Percentiles rank a stretch among this genome's conserved stretches.
phyloP scores from a whole-genome alignment of 1,140 invertebrate species.

The Trichogramma pretiosum region DNA sequence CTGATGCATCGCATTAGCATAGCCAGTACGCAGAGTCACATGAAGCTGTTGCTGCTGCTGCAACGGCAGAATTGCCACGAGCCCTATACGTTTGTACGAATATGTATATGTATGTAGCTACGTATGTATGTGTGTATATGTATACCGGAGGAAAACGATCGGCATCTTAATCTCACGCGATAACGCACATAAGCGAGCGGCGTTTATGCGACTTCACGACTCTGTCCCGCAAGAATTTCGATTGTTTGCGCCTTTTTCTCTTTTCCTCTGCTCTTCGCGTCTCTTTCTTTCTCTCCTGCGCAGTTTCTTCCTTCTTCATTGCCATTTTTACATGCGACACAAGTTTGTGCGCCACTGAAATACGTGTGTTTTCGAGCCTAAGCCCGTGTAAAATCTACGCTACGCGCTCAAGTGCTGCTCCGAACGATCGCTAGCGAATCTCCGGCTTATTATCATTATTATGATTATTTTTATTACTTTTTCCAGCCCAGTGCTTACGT shows the following conservation, averaged over 20 bases:
- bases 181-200: conserved; percentile 11
- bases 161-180: conserved; percentile 24
- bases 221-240: conserved; percentile 18
- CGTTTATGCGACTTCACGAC: conserved; percentile 18
- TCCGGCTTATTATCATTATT: too few species aligned
- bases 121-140: too few species aligned
- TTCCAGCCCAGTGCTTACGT: too few species aligned
- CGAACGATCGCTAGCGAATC: too few species aligned
- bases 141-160: conserved; percentile 12
- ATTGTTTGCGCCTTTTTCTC: conserved; percentile 22
- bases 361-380: too few species aligned
- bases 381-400: too few species aligned
- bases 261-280: conserved; percentile 11
- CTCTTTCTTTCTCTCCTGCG: not conserved
- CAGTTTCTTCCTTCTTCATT: conserved; percentile 8
- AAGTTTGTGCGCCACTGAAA: too few species aligned
- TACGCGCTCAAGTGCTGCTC: too few species aligned
- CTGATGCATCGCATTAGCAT: conserved; percentile 16
- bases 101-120: too few species aligned
- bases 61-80: conserved; percentile 15
- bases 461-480: too few species aligned
- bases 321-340: conserved; percentile 2
- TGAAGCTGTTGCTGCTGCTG: too few species aligned
- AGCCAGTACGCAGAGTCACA: conserved; percentile 14
- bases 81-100: too few species aligned